Conservation (phyloP, 2,797 vertebrate genomes). For the Eutrigla gurnardus region DNA sequence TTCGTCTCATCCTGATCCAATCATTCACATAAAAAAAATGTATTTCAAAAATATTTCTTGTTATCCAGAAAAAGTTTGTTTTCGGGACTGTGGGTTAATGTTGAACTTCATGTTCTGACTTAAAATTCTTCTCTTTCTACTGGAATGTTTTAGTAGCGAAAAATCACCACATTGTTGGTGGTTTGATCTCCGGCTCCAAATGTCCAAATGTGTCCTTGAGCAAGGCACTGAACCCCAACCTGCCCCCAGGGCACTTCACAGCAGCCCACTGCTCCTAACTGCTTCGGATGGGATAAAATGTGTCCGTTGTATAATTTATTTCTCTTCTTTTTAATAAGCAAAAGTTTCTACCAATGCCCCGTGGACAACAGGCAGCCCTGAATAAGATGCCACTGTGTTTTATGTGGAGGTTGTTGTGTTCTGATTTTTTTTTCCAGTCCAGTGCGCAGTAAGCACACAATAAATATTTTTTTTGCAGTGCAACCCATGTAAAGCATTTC, state of each 20-base stretch:
- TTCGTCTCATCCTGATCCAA: neutral
- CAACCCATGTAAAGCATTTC: slow-evolving; percentile 2
- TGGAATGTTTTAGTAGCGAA: too few species aligned
- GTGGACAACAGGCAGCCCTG: neutral
- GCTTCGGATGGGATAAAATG: too few species aligned
- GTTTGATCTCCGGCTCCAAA: too few species aligned
- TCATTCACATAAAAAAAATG: neutral
- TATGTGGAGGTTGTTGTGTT: neutral
- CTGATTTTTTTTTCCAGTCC: neutral
- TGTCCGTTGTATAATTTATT: too few species aligned
- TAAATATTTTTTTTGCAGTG: neutral
- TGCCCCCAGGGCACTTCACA: too few species aligned
- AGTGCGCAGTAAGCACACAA: neutral
- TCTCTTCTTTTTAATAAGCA: too few species aligned
- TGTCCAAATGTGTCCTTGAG: too few species aligned
- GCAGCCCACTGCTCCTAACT: too few species aligned
- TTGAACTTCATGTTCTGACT: too few species aligned
- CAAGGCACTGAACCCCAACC: too few species aligned
- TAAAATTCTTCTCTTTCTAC: too few species aligned
- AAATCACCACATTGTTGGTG: too few species aligned
- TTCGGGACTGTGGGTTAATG: neutral
- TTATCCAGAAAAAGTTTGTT: neutral
- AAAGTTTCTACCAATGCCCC: neutral
- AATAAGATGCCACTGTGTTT: slow-evolving; percentile 9
- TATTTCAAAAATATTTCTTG: neutral